phyloP scores from a whole-genome alignment of 2,113 vertebrate species.

The Chrysochloris asiatica region DNA sequence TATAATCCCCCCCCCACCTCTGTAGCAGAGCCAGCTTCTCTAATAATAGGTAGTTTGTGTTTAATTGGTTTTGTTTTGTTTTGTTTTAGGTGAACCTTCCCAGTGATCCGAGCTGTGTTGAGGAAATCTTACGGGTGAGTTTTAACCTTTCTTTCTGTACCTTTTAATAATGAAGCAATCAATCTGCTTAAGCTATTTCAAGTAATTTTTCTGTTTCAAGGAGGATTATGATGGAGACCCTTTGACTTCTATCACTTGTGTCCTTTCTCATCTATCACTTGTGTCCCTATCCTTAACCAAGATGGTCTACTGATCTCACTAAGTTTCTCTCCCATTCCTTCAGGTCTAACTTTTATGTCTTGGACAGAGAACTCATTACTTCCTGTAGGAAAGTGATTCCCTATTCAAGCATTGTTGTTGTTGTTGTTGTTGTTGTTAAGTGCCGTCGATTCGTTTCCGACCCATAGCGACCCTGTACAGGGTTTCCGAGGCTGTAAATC shows the following conservation, averaged over 20 bases:
- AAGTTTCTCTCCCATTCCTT: background rate
- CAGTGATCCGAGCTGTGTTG: constrained; percentile 96
- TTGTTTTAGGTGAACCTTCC: constrained; percentile 92
- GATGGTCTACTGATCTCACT: background rate
- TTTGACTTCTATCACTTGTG: background rate
- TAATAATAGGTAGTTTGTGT: constrained; percentile 60
- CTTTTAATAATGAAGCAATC: constrained; percentile 48
- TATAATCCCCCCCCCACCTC: no score
- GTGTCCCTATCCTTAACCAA: background rate
- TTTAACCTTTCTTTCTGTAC: constrained; percentile 72
- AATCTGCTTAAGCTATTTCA: constrained; percentile 23
- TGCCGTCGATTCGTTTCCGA: no score
- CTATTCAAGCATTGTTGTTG: no score
- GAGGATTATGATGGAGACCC: background rate
- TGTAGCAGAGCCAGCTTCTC: constrained; percentile 59
- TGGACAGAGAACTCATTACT: background rate
- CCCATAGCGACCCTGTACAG: no score
- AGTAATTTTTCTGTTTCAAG: constrained; percentile 17
- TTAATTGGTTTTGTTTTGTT: constrained; percentile 66
- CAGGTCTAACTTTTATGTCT: background rate
- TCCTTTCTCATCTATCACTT: background rate
- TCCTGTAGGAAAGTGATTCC: background rate
- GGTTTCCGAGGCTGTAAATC: no score
- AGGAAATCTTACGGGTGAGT: constrained; percentile 98
- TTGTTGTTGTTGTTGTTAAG: no score